A percentile compares a stretch with the other conserved stretches of the same genome.
Conservation (phyloP, 2,888 invertebrate species). For the Bimastos eiseni region DNA sequence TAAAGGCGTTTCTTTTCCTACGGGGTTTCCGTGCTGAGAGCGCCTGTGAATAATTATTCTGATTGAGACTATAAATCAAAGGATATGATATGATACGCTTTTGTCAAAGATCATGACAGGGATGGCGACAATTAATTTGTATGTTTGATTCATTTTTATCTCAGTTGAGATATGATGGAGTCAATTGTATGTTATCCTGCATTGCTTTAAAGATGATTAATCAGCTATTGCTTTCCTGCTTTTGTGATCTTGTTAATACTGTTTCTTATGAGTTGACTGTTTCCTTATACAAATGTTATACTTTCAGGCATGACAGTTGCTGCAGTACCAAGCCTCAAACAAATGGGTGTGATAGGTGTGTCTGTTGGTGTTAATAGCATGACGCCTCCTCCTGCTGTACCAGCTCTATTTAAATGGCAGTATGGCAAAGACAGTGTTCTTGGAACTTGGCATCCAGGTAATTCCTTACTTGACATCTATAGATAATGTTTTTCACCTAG, state of each 20-base stretch:
- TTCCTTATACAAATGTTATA: not conserved
- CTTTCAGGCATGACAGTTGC: constrained; percentile 49
- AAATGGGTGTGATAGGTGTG: constrained; percentile 48
- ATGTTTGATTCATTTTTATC: not conserved
- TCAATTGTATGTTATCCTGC: not conserved
- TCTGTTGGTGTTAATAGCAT: constrained; percentile 56
- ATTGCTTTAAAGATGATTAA: not conserved
- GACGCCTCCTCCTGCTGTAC: constrained; percentile 54
- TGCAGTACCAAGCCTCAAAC: constrained; percentile 49
- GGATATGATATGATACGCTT: no score
- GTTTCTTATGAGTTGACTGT: not conserved
- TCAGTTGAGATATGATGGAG: not conserved
- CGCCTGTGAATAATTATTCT: no score
- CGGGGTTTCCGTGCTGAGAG: no score
- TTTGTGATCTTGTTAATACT: not conserved
- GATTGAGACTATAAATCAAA: no score
- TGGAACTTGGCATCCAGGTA: constrained; percentile 51
- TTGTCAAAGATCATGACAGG: no score
- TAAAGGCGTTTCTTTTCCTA: no score
- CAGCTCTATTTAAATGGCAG: constrained; percentile 52
- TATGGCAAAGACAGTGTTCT: constrained; percentile 48
- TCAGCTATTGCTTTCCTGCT: not conserved
- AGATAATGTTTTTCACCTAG: no score
- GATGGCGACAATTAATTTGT: not conserved
- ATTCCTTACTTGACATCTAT: not conserved